Percentiles rank a stretch among this genome's conserved stretches.
Conservation (phyloP, 2,113 vertebrate genomes). For the Plectropomus leopardus region DNA sequence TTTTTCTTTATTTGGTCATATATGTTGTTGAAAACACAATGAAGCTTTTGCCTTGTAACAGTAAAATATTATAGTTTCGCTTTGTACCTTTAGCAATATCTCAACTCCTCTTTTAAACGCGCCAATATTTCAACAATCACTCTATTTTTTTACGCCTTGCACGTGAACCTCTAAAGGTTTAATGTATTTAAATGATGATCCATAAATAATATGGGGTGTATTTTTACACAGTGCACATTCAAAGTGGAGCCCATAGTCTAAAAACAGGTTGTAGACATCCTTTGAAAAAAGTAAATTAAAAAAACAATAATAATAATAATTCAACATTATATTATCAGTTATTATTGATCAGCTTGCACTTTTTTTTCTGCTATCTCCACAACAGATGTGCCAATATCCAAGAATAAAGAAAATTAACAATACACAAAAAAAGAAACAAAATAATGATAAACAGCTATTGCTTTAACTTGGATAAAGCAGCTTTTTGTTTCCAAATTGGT, state of each 20-base stretch:
- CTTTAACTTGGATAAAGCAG: background rate
- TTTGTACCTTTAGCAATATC: constrained; percentile 28
- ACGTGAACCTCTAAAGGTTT: constrained; percentile 42
- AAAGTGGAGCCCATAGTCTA: background rate
- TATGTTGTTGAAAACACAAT: constrained; percentile 28
- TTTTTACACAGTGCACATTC: background rate
- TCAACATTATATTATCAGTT: background rate
- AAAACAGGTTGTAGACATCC: background rate
- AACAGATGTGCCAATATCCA: background rate
- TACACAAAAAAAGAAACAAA: no score
- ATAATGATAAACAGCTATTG: no score
- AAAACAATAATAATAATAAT: no score
- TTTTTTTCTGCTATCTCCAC: background rate
- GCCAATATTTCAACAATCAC: constrained; percentile 36
- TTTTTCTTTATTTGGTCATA: constrained; percentile 49
- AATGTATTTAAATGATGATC: constrained; percentile 51
- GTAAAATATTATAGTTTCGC: constrained; percentile 50
- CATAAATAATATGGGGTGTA: constrained; percentile 35
- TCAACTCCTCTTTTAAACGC: constrained; percentile 28
- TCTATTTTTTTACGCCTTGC: constrained; percentile 40
- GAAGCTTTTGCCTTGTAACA: constrained; percentile 38
- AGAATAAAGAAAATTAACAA: background rate
- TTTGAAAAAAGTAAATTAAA: no score
- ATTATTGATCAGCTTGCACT: background rate
- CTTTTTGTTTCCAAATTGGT: background rate